These are phyloP conservation scores for Epsilonema sp. DNA, from an alignment of 2,888 invertebrate species.

Conservation along the genomic window DNA sequence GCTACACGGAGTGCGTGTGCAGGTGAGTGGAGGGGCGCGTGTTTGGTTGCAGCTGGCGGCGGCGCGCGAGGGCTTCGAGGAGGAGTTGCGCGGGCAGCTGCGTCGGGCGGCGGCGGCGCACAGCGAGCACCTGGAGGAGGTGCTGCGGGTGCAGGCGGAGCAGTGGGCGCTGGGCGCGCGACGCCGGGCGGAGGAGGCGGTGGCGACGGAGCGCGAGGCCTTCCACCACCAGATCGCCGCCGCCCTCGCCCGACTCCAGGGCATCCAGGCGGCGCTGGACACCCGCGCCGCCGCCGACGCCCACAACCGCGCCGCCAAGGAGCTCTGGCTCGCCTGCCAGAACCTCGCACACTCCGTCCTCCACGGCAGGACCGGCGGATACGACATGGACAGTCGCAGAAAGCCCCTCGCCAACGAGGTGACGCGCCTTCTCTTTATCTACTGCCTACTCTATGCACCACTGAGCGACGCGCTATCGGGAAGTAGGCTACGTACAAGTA, in stretches of 20 bases:
- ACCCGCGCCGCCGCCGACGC: slow-evolving; percentile 28
- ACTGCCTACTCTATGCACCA: too few relatives aligned
- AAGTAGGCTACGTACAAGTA: too few relatives aligned
- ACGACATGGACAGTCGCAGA: slow-evolving; percentile 19
- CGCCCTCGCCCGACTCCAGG: slow-evolving; percentile 51
- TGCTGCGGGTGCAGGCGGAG: slow-evolving; percentile 39
- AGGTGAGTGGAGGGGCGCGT: too few relatives aligned
- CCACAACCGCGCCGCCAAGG: slow-evolving; percentile 44
- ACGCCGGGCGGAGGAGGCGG: slow-evolving; percentile 43
- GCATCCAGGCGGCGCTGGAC: slow-evolving; percentile 53
- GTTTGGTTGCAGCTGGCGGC: slow-evolving; percentile 39
- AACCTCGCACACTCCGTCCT: slow-evolving; percentile 53
- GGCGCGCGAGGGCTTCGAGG: slow-evolving; percentile 42
- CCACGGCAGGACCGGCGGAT: slow-evolving; percentile 32
- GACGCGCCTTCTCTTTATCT: background rate
- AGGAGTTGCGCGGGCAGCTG: slow-evolving; percentile 52
- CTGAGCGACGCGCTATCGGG: too few relatives aligned
- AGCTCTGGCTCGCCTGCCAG: slow-evolving; percentile 81
- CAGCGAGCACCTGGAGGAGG: slow-evolving; percentile 41
- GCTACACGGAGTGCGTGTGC: too few relatives aligned
- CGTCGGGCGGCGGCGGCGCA: slow-evolving; percentile 68
- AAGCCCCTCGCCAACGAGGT: slow-evolving; percentile 23
- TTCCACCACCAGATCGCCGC: slow-evolving; percentile 51
- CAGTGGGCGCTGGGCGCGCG: slow-evolving; percentile 36
- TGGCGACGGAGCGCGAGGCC: slow-evolving; percentile 44